Base-by-base conservation (phyloP, 2,888 invertebrate species). In the Cecidostiba fungosa region DNA sequence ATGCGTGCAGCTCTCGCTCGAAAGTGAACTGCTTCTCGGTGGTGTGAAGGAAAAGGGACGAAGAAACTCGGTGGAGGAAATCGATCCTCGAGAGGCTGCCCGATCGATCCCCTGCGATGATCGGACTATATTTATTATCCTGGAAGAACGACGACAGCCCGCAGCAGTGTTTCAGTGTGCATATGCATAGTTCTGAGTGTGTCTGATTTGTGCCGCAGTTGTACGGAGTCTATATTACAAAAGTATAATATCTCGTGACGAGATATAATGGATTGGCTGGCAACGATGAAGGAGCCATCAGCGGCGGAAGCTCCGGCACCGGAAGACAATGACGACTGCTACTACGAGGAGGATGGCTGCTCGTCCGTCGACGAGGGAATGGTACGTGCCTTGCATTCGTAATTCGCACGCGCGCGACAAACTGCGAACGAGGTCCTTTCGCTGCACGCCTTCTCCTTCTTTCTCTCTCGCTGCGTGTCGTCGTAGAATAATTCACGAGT, bases 311-410 rank as follows among this genome's bases (percentile, higher is more conserved):
- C 90, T 89, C 90, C 90, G 89, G 86, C 88, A 86, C 88, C 90
- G 82, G 92, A 92, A 87, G 92, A 91, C 83, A 88, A 86, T 73
- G 92, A 92, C 87, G 92, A 92, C 86, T 92, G 90, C 87, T 92
- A 90, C 89, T 92, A 90, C 89, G 73, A 86, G 29, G 92, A 92
- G 83, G 92, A 92, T 82, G 92, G 92, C 87, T n/a, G 36, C 66
- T 72, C 78, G 62, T 92, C 92, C 87, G 88, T 92, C 88, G 92
- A 93, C 89, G 93, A 93, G 87, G 92, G 91, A 88, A 92, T 92
- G 93, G 93, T 93, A 93, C 90, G 93, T 92, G 90, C 87, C 36
- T 47, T 39, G 72, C 47, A 19, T 72, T 59, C 19, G 14, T 26
- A 26, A 23, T 23, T 39, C 39, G 1, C 29, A 3, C n/a, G 43